These are phyloP conservation scores for Schizaphis graminum DNA, from an alignment of 2,888 invertebrate species.

Conservation along the genomic window DNA sequence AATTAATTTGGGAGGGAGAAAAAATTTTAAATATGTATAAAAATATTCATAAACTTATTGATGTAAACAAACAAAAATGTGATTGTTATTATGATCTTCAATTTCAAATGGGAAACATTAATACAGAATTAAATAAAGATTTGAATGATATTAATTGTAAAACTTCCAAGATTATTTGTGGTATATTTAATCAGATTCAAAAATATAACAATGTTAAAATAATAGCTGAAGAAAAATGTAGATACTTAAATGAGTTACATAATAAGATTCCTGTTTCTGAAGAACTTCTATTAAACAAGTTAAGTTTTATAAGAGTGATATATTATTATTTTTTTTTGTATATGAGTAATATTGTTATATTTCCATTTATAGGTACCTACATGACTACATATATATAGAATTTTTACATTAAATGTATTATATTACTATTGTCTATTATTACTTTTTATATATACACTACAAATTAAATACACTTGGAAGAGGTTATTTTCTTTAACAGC, in stretches of 20 bases:
- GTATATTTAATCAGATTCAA: constrained; percentile 28
- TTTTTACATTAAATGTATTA: not conserved
- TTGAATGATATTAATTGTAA: constrained; percentile 17
- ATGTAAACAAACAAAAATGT: constrained; percentile 10
- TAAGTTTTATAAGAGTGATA: not conserved
- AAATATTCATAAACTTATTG: constrained; percentile 13
- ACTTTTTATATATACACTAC: not conserved
- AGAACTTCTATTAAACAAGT: constrained; percentile 31
- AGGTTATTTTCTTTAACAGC: not conserved
- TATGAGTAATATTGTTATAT: not conserved
- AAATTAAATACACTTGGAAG: not conserved
- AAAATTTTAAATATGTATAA: constrained; percentile 38
- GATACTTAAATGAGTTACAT: not conserved
- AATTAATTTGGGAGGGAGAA: constrained; percentile 30
- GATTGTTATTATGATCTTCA: constrained; percentile 22
- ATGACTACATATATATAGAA: not conserved
- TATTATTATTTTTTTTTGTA: not conserved
- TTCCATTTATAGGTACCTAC: too few species aligned
- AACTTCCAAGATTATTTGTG: not conserved
- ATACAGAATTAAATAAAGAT: constrained; percentile 12
- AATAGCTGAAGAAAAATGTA: constrained; percentile 32
- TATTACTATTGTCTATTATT: not conserved
- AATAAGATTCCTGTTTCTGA: constrained; percentile 15
- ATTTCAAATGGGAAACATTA: not conserved
- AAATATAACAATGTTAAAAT: not conserved